These are phyloP conservation scores for Saccopteryx leptura DNA, from an alignment of 2,113 vertebrate species.

Conservation along the genomic window DNA sequence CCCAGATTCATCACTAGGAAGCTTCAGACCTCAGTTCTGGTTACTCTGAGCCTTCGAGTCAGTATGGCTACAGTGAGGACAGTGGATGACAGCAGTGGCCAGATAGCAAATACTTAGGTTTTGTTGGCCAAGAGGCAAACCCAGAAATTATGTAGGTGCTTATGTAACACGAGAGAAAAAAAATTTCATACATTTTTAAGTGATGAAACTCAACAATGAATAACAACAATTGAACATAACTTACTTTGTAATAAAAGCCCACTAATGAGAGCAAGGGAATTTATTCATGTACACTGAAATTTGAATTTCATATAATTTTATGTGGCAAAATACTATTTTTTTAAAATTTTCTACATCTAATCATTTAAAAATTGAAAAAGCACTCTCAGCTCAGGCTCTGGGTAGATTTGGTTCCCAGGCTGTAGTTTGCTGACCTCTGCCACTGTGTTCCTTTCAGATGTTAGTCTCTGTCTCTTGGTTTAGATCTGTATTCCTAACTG, in stretches of 20 bases:
- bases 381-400: constrained; percentile 2
- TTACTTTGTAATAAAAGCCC: background rate
- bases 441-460: background rate
- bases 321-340: constrained; percentile 25
- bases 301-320: constrained; percentile 59
- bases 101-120: background rate
- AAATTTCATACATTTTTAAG: background rate
- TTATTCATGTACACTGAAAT: constrained; percentile 29
- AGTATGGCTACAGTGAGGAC: background rate
- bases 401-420: background rate
- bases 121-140: background rate
- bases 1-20: background rate
- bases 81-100: background rate
- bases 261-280: background rate
- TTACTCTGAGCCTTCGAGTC: background rate
- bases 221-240: background rate
- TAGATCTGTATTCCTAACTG: background rate
- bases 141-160: constrained; percentile 2
- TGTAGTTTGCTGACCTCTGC: background rate
- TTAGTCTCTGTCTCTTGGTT: background rate
- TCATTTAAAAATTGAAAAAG: background rate
- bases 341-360: background rate
- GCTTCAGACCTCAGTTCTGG: background rate
- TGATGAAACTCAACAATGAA: constrained; percentile 41
- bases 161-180: background rate